Base-by-base conservation (phyloP, 2,888 invertebrate species). In the Drosophila subsilvestris region DNA sequence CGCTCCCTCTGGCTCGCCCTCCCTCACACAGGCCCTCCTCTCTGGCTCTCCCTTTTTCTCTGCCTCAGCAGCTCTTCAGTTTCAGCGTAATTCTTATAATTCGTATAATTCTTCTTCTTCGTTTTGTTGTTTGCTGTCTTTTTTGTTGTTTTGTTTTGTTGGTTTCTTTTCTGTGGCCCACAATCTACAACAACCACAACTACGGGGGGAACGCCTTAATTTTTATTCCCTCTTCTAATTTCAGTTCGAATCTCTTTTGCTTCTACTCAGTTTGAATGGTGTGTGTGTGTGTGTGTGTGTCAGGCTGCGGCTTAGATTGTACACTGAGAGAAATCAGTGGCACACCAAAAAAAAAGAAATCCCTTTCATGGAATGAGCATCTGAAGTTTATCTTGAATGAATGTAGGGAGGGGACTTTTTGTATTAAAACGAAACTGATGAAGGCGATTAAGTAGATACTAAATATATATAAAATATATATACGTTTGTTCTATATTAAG, bases 51-150 rank as follows among this genome's bases (percentile, higher is more conserved):
- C 25, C 25, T 25, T 25, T 25, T 25, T 6, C 25, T 25, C 25
- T 25, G 3, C 6, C 25, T 25, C 25, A 6, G 25, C 22, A 59
- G 71, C 67, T 62, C 72, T 69, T 62, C 74, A 71, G 71, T 66
- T 85, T 87, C 83, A 69, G 74, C 86, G 83, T 85, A 84, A 84
- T 84, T 88, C 86, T 70, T 79, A 75, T 83, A 84, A 86, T 84
- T 88, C 78, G 73, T 71, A 78, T 74, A 76, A 74, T 85, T 86
- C 80, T 76, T 53, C 59, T 60, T 60, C 56, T 42, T 61, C 63
- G 37, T 45, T 44, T 50, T 48, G 27, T 59, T 54, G 17, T 29
- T 77, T 45, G 42, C 50, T 43, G 43, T 32, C 20, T 12, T 70
- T 45, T 60, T 54, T 49, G 20, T 48, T 51, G 22, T 50, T 22